Percentiles rank a stretch among this genome's conserved stretches.
Evolutionary conservation across 2,888 invertebrate species (phyloP).

Genomic region (Tanytarsus gracilentus): DNA sequence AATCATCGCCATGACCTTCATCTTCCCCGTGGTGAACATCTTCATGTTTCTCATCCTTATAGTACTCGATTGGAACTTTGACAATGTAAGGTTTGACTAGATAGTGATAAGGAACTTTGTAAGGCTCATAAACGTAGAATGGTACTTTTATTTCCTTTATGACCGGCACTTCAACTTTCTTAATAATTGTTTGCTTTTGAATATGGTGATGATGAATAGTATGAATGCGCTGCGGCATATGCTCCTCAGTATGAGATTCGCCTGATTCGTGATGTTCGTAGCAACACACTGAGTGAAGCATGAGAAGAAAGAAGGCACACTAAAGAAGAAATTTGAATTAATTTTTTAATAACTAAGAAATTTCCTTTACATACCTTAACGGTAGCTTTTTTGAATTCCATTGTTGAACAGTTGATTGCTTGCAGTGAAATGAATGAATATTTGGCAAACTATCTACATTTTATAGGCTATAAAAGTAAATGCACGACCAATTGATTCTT

Average conservation of each 20-base stretch:
- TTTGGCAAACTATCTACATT: too few relatives aligned
- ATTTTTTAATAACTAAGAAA: too few relatives aligned
- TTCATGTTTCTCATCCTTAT: not conserved
- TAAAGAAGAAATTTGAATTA: too few relatives aligned
- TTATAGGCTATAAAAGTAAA: too few relatives aligned
- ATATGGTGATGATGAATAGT: slow-evolving; percentile 24
- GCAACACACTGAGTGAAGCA: not conserved
- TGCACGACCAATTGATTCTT: too few relatives aligned
- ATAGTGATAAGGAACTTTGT: slow-evolving; percentile 15
- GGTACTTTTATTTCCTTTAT: slow-evolving; percentile 25
- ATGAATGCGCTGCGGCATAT: not conserved
- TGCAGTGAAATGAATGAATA: too few relatives aligned
- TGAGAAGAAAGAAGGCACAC: not conserved
- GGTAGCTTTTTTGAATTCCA: not conserved
- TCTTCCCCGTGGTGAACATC: not conserved
- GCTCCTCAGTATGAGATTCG: too few relatives aligned
- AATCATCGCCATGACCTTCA: not conserved
- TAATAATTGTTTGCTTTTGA: slow-evolving; percentile 16
- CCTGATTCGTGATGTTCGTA: not conserved
- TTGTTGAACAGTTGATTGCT: too few relatives aligned
- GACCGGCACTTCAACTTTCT: slow-evolving; percentile 15
- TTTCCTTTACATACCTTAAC: too few relatives aligned
- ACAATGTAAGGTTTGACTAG: slow-evolving; percentile 5
- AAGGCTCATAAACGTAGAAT: slow-evolving; percentile 1
- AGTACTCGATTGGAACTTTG: slow-evolving; percentile 23